Percentiles rank a stretch among this genome's conserved stretches.
Conservation (phyloP, 1,140 invertebrate genomes). For the Amyelois transitella region DNA sequence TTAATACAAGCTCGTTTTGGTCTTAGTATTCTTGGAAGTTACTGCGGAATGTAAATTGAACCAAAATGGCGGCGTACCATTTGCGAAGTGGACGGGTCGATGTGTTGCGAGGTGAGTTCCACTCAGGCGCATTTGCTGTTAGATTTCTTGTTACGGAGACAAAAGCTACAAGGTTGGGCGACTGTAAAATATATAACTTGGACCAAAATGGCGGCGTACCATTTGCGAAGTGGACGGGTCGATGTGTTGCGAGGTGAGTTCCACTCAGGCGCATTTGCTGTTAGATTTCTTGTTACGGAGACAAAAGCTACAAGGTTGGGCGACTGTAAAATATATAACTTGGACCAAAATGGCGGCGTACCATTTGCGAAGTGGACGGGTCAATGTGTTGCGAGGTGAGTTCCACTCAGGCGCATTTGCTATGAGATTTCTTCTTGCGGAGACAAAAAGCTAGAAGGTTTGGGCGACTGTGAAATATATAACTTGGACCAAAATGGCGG, state of each 20-base stretch:
- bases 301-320: conserved; percentile 81
- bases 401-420: conserved; percentile 78
- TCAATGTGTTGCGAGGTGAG: conserved; percentile 69
- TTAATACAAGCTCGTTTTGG: no score
- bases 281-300: conserved; percentile 80
- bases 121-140: conserved; percentile 77
- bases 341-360: conserved; percentile 13
- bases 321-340: no score
- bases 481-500: conserved; percentile 2
- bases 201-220: conserved; percentile 24
- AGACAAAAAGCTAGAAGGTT: no score
- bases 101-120: conserved; percentile 72
- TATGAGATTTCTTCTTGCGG: conserved; percentile 78
- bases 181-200: no score
- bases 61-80: conserved; percentile 35
- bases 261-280: conserved; percentile 78
- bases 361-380: conserved; percentile 53
- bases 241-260: conserved; percentile 70
- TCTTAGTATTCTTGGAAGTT: no score
- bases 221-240: conserved; percentile 57
- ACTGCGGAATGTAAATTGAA: neutral
- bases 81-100: conserved; percentile 55
- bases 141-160: conserved; percentile 80
- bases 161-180: no score
- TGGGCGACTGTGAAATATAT: no score